Percentiles rank a stretch among this genome's conserved stretches.
Conservation (phyloP, 1,140 invertebrate species). For the Aphelenchoides fujianensis region DNA sequence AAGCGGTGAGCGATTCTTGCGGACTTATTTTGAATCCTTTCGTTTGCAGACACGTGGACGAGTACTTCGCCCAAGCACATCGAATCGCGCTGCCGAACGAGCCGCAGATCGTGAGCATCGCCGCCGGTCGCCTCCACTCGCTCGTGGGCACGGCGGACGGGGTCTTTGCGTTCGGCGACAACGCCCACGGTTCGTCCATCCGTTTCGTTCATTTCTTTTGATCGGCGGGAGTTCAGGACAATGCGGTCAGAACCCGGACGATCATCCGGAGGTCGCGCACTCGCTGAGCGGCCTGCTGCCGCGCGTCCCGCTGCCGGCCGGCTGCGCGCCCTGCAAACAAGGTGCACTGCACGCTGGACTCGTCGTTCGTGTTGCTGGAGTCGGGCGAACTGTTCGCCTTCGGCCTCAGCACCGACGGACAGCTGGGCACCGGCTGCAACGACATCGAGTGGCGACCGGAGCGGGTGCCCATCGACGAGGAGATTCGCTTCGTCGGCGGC, state of each 20-base stretch:
- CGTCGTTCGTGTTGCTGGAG: conserved; percentile 50
- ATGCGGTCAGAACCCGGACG: conserved; percentile 37
- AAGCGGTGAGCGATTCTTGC: too few relatives aligned
- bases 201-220: too few relatives aligned
- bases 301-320: conserved; percentile 17
- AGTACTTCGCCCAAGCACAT: not conserved
- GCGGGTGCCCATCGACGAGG: conserved; percentile 34
- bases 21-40: too few relatives aligned
- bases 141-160: conserved; percentile 40
- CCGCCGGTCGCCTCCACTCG: conserved; percentile 52
- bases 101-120: conserved; percentile 36
- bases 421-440: conserved; percentile 42
- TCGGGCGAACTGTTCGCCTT: conserved; percentile 46
- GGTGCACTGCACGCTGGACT: conserved; percentile 55
- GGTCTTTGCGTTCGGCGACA: conserved; percentile 55
- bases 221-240: too few relatives aligned
- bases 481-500: conserved; percentile 35
- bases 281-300: not conserved
- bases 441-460: conserved; percentile 39
- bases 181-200: too few relatives aligned
- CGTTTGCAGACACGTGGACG: not conserved
- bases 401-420: conserved; percentile 49
- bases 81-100: conserved; percentile 4
- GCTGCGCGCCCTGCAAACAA: too few relatives aligned
- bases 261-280: not conserved